Conservation (phyloP, 2,888 invertebrate genomes). For the Dryomyza anilis region DNA sequence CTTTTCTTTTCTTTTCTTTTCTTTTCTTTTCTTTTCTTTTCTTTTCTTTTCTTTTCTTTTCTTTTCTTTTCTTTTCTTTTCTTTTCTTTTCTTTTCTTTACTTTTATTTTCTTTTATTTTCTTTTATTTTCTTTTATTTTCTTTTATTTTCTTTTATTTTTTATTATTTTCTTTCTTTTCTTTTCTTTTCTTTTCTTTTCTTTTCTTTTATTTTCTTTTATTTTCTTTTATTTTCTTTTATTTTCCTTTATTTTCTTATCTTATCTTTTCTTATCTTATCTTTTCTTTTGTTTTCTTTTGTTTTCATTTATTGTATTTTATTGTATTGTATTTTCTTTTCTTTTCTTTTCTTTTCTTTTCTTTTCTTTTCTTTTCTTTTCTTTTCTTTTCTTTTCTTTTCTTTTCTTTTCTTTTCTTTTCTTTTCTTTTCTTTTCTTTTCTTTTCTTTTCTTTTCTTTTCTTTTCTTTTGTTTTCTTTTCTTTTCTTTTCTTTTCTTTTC, state of each 20-base stretch:
- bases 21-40: constrained; percentile 12
- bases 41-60: not conserved
- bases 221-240: not conserved
- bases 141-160: not conserved
- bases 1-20: constrained; percentile 7
- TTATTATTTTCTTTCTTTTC: not conserved
- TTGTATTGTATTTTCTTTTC: not conserved
- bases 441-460: constrained; percentile 1
- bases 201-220: not conserved
- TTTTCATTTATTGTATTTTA: constrained; percentile 11
- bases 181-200: not conserved
- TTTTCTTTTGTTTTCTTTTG: not conserved
- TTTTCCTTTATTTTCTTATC: not conserved
- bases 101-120: not conserved
- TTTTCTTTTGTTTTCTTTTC: constrained; percentile 8
- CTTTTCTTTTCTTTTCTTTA: not conserved
- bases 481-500: constrained; percentile 20
- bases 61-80: not conserved
- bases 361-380: not conserved
- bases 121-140: not conserved
- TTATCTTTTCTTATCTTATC: not conserved
- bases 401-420: constrained; percentile 11
- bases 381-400: not conserved
- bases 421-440: not conserved
- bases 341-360: not conserved